Percentiles rank a stretch among this genome's conserved stretches.
Evolutionary conservation across 35 echinoderm and acorn worm species (phyloP).

Genomic region (Apostichopus japonicus): DNA sequence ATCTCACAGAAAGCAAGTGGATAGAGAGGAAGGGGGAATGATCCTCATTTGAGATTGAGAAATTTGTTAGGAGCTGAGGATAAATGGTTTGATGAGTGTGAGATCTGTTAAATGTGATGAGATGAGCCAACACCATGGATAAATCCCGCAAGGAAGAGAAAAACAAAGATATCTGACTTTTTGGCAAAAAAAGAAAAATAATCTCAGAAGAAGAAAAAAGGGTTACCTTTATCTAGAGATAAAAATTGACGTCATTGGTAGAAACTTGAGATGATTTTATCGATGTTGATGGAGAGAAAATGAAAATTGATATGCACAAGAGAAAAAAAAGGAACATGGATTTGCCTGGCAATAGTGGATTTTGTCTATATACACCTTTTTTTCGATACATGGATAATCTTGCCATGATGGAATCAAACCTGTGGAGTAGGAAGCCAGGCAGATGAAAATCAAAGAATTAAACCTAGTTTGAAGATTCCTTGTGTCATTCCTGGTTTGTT

Average conservation of each 20-base stretch:
- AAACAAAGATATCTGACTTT: neutral
- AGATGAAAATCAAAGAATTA: no score
- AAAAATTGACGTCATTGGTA: constrained; percentile 24
- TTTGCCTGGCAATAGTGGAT: no score
- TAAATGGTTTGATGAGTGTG: neutral
- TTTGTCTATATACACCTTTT: no score
- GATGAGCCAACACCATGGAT: constrained; percentile 44
- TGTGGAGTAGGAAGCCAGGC: no score
- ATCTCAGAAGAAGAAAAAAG: neutral
- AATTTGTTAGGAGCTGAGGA: neutral
- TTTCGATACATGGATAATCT: no score
- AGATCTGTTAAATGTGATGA: constrained; percentile 25
- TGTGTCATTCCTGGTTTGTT: no score
- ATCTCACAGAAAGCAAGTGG: no score
- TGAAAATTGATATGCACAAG: constrained; percentile 44
- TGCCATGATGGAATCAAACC: no score
- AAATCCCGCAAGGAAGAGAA: constrained; percentile 12
- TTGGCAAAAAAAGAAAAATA: neutral
- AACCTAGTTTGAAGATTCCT: no score
- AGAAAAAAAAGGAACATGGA: neutral
- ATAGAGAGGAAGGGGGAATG: neutral
- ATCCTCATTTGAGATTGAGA: neutral
- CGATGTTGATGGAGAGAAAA: constrained; percentile 40
- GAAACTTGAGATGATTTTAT: constrained; percentile 26
- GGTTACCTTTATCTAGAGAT: constrained; percentile 44